phyloP scores from a whole-genome alignment of 2,888 invertebrate genomes.

The Drosophila pseudotakahashii region DNA sequence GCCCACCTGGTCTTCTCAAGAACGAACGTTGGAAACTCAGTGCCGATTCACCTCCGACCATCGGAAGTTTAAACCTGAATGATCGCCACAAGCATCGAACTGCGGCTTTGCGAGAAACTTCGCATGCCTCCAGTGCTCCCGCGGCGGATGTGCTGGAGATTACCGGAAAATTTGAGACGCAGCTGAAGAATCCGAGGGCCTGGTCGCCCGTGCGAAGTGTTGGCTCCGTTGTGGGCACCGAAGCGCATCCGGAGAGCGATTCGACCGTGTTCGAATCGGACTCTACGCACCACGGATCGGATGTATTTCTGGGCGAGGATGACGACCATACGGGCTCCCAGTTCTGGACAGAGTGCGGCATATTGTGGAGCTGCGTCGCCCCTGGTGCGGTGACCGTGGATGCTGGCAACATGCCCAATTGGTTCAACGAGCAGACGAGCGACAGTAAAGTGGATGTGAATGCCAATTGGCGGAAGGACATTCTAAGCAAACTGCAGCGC shows the following conservation, averaged over 20 bases:
- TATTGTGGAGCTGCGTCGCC: constrained; percentile 92
- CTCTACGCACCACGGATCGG: constrained; percentile 88
- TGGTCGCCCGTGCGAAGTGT: constrained; percentile 96
- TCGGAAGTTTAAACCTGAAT: constrained; percentile 83
- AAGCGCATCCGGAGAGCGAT: constrained; percentile 94
- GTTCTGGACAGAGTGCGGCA: constrained; percentile 92
- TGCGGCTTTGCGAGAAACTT: constrained; percentile 66
- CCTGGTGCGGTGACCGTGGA: constrained; percentile 92
- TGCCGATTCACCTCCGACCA: constrained; percentile 82
- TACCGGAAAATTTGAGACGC: constrained; percentile 89
- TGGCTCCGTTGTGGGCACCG: constrained; percentile 92
- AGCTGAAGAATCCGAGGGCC: constrained; percentile 91
- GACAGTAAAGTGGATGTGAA: constrained; percentile 87
- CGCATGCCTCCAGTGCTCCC: constrained; percentile 82
- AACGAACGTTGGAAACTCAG: constrained; percentile 83
- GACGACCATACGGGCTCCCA: constrained; percentile 87
- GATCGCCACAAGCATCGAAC: constrained; percentile 82
- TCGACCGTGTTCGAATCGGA: constrained; percentile 92
- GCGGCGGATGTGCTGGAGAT: constrained; percentile 85
- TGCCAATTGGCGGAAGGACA: constrained; percentile 90
- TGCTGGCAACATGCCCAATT: constrained; percentile 90
- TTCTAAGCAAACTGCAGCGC: constrained; percentile 88
- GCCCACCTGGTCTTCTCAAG: constrained; percentile 71
- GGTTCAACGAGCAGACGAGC: constrained; percentile 87
- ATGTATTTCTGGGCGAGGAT: constrained; percentile 90